These are phyloP conservation scores for Pipa parva DNA, from an alignment of 2,113 vertebrate species.

Conservation along the genomic window DNA sequence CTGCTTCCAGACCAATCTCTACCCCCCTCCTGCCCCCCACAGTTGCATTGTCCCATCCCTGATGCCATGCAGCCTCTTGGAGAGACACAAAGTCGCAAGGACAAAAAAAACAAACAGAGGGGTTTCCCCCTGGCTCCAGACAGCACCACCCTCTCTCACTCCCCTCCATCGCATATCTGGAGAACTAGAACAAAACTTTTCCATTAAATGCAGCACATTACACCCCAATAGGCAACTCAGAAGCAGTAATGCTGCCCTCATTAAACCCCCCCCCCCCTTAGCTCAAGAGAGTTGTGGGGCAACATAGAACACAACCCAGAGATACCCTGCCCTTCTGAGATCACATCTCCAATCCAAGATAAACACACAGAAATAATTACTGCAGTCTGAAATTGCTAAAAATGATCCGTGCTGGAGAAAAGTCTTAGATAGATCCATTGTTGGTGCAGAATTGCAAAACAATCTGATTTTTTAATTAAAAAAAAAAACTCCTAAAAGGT, in stretches of 20 bases:
- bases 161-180: conserved; percentile 37
- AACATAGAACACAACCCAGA: neutral
- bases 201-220: conserved; percentile 26
- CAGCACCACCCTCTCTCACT: conserved; percentile 12
- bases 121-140: neutral
- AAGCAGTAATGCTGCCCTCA: neutral
- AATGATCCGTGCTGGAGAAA: too few relatives aligned
- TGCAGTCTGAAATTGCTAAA: too few relatives aligned
- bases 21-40: conserved; percentile 9
- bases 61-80: conserved; percentile 27
- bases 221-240: conserved; percentile 7
- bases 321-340: neutral
- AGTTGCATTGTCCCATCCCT: conserved; percentile 1
- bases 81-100: conserved; percentile 23
- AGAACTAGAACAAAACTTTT: conserved; percentile 18
- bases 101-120: conserved; percentile 41
- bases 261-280: neutral
- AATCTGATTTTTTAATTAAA: too few relatives aligned
- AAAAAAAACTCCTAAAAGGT: too few relatives aligned
- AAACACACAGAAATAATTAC: too few relatives aligned
- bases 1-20: neutral
- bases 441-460: too few relatives aligned
- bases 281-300: neutral
- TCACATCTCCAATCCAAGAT: too few relatives aligned
- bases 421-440: too few relatives aligned